Base-by-base conservation (phyloP, 2,888 invertebrate genomes). In the Latheticus oryzae region DNA sequence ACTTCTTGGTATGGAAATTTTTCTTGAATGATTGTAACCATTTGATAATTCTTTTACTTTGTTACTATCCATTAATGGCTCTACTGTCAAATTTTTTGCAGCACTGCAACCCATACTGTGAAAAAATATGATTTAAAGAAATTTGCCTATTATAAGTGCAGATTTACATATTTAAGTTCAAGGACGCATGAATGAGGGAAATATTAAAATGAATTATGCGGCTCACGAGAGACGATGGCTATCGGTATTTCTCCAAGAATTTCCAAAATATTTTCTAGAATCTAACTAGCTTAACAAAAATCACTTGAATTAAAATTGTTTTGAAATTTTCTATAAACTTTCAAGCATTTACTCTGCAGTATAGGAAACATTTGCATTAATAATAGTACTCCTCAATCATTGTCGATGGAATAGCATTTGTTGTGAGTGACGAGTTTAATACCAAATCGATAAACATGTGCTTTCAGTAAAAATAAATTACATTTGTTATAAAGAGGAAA, bases 51-150 rank as follows among this genome's bases (percentile, higher is more conserved):
- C 52, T 0, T 58, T 63, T 1, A 65, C 62, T 50, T 62, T 64
- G 9, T 65, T 65, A 15, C 67, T 69, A 42, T 76, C 73, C n/a
- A n/a, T n/a, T 16, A 75, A 55, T 26, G 73, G 73, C 63, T 77
- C 76, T 7, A 77, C 70, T 9, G 74, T 72, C 28, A 76, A 38
- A 61, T 76, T 77, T 61, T 77, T 77, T 5, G 76, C 72, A 17
- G 76, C 76, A 58, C 73, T 76, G 58, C 77, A 77, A 52, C 76
- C 77, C 77, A 77, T 77, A 11, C 42, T 61, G 67, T 54, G 13
- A 53, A 63, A 56, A 52, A 37, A 57, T 52, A 32, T 38, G 32
- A 15, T 28, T 38, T 53, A 57, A 51, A 51, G 51, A 51, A 57
- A 43, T 43, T 4, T 26, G 30, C 30, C 28, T 45, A 32, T 45